A percentile compares a stretch with the other conserved stretches of the same genome.
These are phyloP conservation scores for Circaetus cinerascens DNA, from an alignment of 2,113 vertebrate species.

Conservation along the genomic window DNA sequence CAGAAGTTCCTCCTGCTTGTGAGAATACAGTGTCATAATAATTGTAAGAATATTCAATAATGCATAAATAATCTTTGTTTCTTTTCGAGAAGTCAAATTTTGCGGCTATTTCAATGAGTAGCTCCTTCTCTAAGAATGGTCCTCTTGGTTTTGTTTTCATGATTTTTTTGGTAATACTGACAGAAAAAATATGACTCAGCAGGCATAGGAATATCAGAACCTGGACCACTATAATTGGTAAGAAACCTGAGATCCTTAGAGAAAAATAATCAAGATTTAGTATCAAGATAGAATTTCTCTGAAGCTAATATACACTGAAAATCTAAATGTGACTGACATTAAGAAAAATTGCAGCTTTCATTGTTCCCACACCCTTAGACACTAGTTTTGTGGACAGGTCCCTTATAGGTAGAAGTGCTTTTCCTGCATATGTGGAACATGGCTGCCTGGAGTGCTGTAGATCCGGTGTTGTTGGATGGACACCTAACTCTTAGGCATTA, in stretches of 20 bases:
- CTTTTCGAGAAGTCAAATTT: neutral
- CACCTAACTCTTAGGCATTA: neutral
- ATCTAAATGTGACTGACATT: neutral
- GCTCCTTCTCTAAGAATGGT: neutral
- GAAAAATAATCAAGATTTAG: neutral
- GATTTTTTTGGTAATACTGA: neutral
- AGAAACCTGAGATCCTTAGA: neutral
- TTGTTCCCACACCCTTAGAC: neutral
- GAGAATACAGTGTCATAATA: neutral
- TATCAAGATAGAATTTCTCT: neutral
- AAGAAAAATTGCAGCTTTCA: neutral
- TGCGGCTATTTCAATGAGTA: neutral
- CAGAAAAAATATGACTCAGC: neutral
- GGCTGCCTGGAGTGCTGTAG: neutral
- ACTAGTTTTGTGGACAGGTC: neutral
- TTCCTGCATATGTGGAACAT: rapidly evolving
- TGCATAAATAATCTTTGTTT: neutral
- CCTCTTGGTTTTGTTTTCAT: neutral
- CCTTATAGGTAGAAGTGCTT: neutral
- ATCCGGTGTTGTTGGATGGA: neutral
- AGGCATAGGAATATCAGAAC: neutral
- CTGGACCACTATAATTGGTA: neutral
- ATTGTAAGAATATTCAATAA: neutral
- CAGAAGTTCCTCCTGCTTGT: neutral
- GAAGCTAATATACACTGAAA: neutral